Evolutionary conservation across 1,140 invertebrate genomes (phyloP), one percentile per base, ranked within the genome.

Genomic region (Eupeodes corollae): DNA sequence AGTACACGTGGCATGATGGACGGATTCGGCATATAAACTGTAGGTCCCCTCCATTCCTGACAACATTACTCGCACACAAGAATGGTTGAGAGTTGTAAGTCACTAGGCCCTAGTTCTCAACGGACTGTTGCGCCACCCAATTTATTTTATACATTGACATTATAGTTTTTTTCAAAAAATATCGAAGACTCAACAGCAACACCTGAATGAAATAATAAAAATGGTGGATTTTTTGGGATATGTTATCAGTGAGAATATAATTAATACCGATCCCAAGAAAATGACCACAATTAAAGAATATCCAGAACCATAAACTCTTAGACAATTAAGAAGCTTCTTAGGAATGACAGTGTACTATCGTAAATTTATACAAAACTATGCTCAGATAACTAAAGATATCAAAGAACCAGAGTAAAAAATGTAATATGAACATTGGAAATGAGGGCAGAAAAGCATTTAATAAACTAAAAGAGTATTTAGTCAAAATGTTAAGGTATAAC

Each of bases 391-490:
- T 10, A 49, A 44, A 51, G 41, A 35, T 37, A 16, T 45, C 44
- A 44, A 46, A 42, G 14, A 51, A 16, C 5, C 37, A 51, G 35
- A 39, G 35, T 12, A 42, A 31, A 26, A 52, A 46, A 33, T 43
- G 12, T 8, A 19, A 18, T 13, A 38, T 50, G n/a, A 35, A 26
- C 1, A n/a, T 48, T 26, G 32, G 19, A 15, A 35, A 35, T 16
- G 19, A 46, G 32, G 31, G 58, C 46, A 15, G 62, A 48, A 30
- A 58, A 15, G 54, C 61, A 12, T 70, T 73, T 46, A 52, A 73
- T 31, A 52, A 35, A 26, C 51, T 70, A 30, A 71, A 69, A 62
- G 47, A 61, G 30, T 54, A 57, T 15, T 40, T 74, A 40, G 63
- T 52, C 66, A 15, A 15, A 34, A 26, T 5, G 3, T 11, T 33